Base-by-base conservation (phyloP, 2,888 invertebrate species). In the Eueremaeus valkanovi region DNA sequence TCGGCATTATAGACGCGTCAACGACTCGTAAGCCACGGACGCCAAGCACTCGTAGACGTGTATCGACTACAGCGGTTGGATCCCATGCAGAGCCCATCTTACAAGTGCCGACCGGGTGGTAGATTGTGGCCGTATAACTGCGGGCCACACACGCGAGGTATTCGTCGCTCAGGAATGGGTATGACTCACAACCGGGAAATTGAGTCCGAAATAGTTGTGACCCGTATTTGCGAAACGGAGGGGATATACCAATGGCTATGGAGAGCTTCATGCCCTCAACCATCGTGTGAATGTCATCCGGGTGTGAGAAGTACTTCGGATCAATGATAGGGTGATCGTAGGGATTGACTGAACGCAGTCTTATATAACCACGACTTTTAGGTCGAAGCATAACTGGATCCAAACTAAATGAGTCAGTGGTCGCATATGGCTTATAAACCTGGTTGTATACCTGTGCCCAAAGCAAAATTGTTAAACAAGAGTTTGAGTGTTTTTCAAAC, bases 301-400 rank as follows among this genome's bases (percentile, higher is more conserved):
- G 89, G 83, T 94, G 89, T 77, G 90, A 89, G 80, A 95, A 91
- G 83, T 98, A 98, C 81, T 96, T 93, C 1, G 97, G 92, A 83
- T 97, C 89, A 83, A 98, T 93, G 40, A 90, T 82, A 0, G 97
- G 96, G 81, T 90, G 90, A 70, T 92, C 90, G 80, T 90, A 90
- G 0, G 96, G 96, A 84, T 95, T 92, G 0, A 88, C 40, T 0
- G 79, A 78, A 24, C 80, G 75, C 13, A 80, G 76, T 70, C 77
- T 76, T 11, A 80, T 72, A 73, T 66, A 79, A 16, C 80, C 80
- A 40, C 79, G 73, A 45, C 78, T 77, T 72, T 79, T 79, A 5
- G 80, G 80, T 9, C 80, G 73, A 33, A 80, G 58, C 36, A 80
- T 40, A 3, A 80, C 80, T 11, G 80, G 80, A 75, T 79, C 79